These are phyloP conservation scores for Synanthedon formicaeformis DNA, from an alignment of 2,888 invertebrate species.

Conservation along the genomic window DNA sequence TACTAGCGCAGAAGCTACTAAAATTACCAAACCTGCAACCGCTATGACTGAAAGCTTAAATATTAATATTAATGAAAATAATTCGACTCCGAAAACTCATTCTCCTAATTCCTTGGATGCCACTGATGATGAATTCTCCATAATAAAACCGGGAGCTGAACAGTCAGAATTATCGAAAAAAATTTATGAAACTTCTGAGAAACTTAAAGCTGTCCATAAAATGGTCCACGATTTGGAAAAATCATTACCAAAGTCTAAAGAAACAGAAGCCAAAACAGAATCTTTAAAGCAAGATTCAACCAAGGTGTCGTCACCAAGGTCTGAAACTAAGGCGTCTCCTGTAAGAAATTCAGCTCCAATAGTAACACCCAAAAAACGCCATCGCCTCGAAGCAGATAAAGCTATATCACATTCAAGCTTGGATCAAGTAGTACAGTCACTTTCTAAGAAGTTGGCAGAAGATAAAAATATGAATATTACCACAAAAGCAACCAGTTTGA, in stretches of 20 bases:
- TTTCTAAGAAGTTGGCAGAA: conserved; percentile 60
- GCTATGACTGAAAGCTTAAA: conserved; percentile 19
- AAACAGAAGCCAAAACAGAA: conserved; percentile 39
- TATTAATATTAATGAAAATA: conserved; percentile 28
- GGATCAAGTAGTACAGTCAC: conserved; percentile 60
- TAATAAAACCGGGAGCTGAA: conserved; percentile 48
- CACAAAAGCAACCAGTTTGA: conserved; percentile 22
- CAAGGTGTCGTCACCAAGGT: conserved; percentile 45
- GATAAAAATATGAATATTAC: conserved; percentile 32
- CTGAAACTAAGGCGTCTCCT: conserved; percentile 46
- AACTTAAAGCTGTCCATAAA: conserved; percentile 61
- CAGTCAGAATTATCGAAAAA: conserved; percentile 64
- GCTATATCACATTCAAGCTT: conserved; percentile 44
- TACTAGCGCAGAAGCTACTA: conserved; percentile 21
- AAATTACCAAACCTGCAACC: conserved; percentile 21
- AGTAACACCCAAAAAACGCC: conserved; percentile 81
- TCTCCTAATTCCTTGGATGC: conserved; percentile 24
- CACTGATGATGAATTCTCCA: conserved; percentile 42
- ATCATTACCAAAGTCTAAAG: conserved; percentile 52
- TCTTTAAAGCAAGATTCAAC: conserved; percentile 34
- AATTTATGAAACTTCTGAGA: conserved; percentile 63
- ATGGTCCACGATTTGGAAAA: conserved; percentile 61
- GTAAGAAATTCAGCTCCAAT: conserved; percentile 53
- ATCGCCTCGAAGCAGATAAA: conserved; percentile 74
- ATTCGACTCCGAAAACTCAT: conserved; percentile 23